Evolutionary conservation across 2,797 vertebrate genomes (phyloP).

Genomic region (Martes flavigula): DNA sequence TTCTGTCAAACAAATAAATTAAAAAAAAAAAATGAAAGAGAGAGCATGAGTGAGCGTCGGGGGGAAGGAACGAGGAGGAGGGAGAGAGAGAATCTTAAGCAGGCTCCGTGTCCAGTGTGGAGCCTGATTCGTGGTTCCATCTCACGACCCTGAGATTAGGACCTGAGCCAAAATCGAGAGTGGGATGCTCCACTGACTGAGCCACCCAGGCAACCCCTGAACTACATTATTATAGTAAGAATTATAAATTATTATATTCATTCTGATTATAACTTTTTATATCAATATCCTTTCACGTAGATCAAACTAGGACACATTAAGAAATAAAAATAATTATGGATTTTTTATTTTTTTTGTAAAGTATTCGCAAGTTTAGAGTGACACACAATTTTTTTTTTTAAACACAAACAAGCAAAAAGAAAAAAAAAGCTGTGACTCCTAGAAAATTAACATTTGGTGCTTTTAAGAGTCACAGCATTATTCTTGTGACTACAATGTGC

Average conservation of each 20-base stretch:
- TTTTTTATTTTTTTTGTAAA: not conserved
- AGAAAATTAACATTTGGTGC: not conserved
- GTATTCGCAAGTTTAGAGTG: not conserved
- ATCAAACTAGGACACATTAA: not conserved
- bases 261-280: not conserved
- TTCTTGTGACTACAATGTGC: not conserved
- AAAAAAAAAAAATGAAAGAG: not conserved
- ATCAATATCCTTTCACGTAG: not conserved
- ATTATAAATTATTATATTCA: not conserved
- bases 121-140: not conserved
- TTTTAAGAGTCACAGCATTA: constrained; percentile 21
- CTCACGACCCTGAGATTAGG: not conserved
- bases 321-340: not conserved
- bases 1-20: too few species aligned
- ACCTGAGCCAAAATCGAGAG: not conserved
- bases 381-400: not conserved
- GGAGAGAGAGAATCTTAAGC: not conserved
- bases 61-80: not conserved
- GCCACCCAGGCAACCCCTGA: not conserved
- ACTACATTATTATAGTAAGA: not conserved
- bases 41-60: not conserved
- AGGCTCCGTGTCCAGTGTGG: not conserved
- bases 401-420: not conserved
- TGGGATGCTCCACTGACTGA: not conserved
- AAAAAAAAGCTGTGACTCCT: not conserved